These are phyloP conservation scores for Troilus luridus DNA, from an alignment of 2,888 invertebrate species.

Conservation along the genomic window DNA sequence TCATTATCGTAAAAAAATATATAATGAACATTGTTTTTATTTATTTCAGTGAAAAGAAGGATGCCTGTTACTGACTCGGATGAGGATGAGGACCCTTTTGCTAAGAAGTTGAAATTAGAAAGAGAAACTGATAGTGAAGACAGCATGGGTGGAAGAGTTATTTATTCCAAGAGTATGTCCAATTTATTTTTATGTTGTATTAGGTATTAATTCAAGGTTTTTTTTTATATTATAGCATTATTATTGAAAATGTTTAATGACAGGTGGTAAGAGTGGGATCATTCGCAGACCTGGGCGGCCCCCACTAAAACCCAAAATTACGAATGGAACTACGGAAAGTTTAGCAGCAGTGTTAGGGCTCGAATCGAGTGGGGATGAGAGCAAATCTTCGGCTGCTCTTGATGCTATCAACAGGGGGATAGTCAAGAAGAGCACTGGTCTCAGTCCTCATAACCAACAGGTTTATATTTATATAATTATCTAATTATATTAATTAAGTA, in stretches of 20 bases:
- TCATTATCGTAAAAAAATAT: too few species aligned
- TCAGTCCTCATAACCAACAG: conserved; percentile 65
- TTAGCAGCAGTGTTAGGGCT: conserved; percentile 64
- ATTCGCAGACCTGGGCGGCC: conserved; percentile 57
- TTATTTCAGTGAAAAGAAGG: conserved; percentile 61
- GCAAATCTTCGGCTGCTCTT: conserved; percentile 48
- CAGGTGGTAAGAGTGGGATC: conserved; percentile 58
- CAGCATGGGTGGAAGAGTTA: conserved; percentile 57
- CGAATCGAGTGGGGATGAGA: conserved; percentile 63
- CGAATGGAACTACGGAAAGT: conserved; percentile 60
- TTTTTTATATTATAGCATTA: neutral
- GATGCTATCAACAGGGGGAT: conserved; percentile 59
- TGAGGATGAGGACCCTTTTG: conserved; percentile 67
- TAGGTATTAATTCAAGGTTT: neutral
- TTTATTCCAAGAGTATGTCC: conserved; percentile 54
- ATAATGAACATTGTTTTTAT: neutral
- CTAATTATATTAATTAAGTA: too few species aligned
- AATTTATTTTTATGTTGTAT: neutral
- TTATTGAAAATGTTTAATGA: neutral
- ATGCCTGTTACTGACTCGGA: conserved; percentile 68
- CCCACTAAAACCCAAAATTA: conserved; percentile 55
- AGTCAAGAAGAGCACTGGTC: conserved; percentile 62
- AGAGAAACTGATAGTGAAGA: conserved; percentile 63
- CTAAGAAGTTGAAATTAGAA: conserved; percentile 61
- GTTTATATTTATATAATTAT: conserved; percentile 50